Evolutionary conservation across 2,888 invertebrate genomes (phyloP).

Genomic region (Temnothorax unifasciatus): DNA sequence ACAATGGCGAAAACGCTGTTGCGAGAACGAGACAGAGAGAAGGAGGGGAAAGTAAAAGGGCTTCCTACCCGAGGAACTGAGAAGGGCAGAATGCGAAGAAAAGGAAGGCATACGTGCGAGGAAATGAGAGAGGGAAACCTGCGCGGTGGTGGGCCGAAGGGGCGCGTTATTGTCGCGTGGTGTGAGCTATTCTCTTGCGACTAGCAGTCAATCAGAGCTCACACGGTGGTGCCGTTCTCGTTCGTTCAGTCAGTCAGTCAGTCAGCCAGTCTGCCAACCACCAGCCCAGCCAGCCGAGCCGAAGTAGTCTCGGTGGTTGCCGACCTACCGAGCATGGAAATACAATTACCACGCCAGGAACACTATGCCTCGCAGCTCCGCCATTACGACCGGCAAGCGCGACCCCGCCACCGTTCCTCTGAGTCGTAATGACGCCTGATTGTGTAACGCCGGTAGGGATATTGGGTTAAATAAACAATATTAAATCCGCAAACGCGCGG

Average conservation of each 20-base stretch:
- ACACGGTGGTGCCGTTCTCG: conserved; percentile 35
- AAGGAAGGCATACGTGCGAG: conserved; percentile 14
- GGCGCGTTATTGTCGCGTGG: conserved; percentile 69
- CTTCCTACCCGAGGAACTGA: neutral
- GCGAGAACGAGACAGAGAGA: conserved; percentile 11
- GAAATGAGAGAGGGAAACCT: conserved; percentile 34
- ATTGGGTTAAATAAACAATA: conserved; percentile 86
- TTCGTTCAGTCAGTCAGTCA: conserved; percentile 70
- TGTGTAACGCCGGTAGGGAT: conserved; percentile 84
- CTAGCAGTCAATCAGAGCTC: conserved; percentile 73
- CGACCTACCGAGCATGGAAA: conserved; percentile 83
- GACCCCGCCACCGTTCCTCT: conserved; percentile 60
- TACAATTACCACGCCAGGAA: conserved; percentile 83
- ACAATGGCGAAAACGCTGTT: conserved; percentile 70
- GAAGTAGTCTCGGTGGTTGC: conserved; percentile 69
- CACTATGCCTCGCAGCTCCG: conserved; percentile 72
- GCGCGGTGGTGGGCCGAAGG: conserved; percentile 39
- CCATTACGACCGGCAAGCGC: conserved; percentile 63
- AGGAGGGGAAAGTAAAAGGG: neutral
- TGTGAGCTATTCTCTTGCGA: conserved; percentile 69
- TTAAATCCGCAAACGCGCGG: conserved; percentile 80
- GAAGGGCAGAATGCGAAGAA: neutral
- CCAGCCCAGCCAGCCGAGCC: conserved; percentile 57
- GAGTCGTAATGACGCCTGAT: conserved; percentile 84
- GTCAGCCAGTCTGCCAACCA: conserved; percentile 64